Conservation (phyloP, 2,888 invertebrate species). For the Siphlonurus alternatus region DNA sequence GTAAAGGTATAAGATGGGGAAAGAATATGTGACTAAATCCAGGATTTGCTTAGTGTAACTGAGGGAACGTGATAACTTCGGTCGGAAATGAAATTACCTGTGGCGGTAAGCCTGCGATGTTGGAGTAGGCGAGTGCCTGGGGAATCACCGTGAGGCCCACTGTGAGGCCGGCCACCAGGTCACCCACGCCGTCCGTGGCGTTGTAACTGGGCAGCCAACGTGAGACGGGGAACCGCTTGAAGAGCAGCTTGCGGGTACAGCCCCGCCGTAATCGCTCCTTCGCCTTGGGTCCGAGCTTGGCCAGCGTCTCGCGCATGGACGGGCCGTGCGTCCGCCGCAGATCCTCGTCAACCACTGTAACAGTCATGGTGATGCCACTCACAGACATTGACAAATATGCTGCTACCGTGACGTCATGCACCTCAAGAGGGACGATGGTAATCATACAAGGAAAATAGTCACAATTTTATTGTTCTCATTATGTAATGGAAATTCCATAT, state of each 20-base stretch:
- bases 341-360: slow-evolving; percentile 18
- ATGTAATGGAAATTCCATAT: too few species aligned
- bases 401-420: too few species aligned
- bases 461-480: too few species aligned
- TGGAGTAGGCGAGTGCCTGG: slow-evolving; percentile 68
- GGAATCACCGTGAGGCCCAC: slow-evolving; percentile 89
- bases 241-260: slow-evolving; percentile 50
- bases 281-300: slow-evolving; percentile 20
- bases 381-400: slow-evolving; percentile 30
- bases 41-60: too few species aligned
- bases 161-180: slow-evolving; percentile 79
- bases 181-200: slow-evolving; percentile 55
- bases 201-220: slow-evolving; percentile 66
- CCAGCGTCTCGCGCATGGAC: slow-evolving; percentile 23
- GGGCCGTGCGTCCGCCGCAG: slow-evolving; percentile 8
- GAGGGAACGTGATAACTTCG: too few species aligned
- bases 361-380: slow-evolving; percentile 23
- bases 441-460: too few species aligned
- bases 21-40: too few species aligned
- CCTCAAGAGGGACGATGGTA: too few species aligned
- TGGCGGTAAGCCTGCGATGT: slow-evolving; percentile 59
- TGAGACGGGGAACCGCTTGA: slow-evolving; percentile 55
- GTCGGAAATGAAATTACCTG: too few species aligned
- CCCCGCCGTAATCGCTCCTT: slow-evolving; percentile 23
- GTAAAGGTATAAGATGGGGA: too few species aligned